These are phyloP conservation scores for Synodontis membranacea DNA, from an alignment of 2,113 vertebrate genomes.

Conservation along the genomic window DNA sequence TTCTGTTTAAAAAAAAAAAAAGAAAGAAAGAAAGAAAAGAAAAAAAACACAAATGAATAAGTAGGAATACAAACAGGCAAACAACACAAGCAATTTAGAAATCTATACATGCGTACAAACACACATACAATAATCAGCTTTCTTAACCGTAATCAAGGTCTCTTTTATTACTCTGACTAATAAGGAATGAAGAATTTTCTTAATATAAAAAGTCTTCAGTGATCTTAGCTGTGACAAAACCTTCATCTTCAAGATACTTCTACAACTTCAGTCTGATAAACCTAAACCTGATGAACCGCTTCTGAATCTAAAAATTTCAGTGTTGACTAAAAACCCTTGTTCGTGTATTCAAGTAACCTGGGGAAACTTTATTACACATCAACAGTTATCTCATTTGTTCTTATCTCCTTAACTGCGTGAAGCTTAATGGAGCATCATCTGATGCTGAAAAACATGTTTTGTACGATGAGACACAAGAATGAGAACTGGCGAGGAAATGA, in stretches of 20 bases:
- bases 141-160: too few relatives aligned
- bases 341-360: neutral
- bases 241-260: neutral
- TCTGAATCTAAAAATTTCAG: neutral
- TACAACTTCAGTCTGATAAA: neutral
- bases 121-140: too few relatives aligned
- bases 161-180: neutral
- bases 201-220: neutral
- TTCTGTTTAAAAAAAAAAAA: constrained; percentile 70
- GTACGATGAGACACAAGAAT: constrained; percentile 6
- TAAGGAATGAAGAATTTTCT: neutral
- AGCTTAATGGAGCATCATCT: neutral
- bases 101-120: too few relatives aligned
- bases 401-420: neutral
- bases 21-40: neutral
- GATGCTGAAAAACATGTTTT: constrained; percentile 21
- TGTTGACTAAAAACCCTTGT: neutral
- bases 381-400: neutral
- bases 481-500: constrained; percentile 19
- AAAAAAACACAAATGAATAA: neutral
- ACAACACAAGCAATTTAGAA: neutral
- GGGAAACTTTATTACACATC: neutral
- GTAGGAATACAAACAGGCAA: neutral
- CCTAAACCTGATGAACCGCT: neutral
- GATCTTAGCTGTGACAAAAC: neutral